Base-by-base conservation (phyloP, 1,140 invertebrate genomes). In the Drosophila micromelanica region DNA sequence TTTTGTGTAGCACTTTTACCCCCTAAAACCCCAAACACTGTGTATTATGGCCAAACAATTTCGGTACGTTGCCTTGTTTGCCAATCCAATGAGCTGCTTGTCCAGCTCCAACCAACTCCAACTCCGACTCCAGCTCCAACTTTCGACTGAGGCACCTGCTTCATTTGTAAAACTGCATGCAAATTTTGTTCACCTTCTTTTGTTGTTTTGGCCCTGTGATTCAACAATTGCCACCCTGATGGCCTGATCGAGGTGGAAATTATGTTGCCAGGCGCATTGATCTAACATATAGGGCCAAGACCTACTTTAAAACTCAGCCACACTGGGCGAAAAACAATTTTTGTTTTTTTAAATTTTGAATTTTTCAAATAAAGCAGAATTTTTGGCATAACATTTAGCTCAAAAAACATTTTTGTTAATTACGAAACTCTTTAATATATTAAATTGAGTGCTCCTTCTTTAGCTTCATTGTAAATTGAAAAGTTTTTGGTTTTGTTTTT, bases 61-160 rank as follows among this genome's bases (percentile, higher is more conserved):
- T n/a, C 6, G 32, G 45, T 20, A 11, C 13, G 43, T 13, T 59
- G 30, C 32, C 13, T 38, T 69, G 65, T 69, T 69, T 69, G 56
- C 13, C 32, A 63, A 71, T 64, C 35, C 60, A 63, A 56, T 56
- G 67, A 70, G 60, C 59, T 63, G 67, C 67, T 70, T 62, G 48
- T 54, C 23, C 48, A 59, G 40, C 49, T 48, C 8, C 32, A 11
- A 9, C 32, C 20, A 30, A 13, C 23, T 49, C 5, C 23, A 13
- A 49, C 23, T 27, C n/a, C 37, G 3, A 11, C 37, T 48, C 45
- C 8, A 11, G 20, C 45, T 20, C 11, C 5, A 32, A 12, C 23
- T n/a, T n/a, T 11, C 27, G 35, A 23, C 48, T n/a, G n/a, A 5
- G 38, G 40, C 55, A 32, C 23, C 20, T 45, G 54, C 38, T 12